phyloP scores from a whole-genome alignment of 2,888 invertebrate genomes.

The Tineola bisselliella region DNA sequence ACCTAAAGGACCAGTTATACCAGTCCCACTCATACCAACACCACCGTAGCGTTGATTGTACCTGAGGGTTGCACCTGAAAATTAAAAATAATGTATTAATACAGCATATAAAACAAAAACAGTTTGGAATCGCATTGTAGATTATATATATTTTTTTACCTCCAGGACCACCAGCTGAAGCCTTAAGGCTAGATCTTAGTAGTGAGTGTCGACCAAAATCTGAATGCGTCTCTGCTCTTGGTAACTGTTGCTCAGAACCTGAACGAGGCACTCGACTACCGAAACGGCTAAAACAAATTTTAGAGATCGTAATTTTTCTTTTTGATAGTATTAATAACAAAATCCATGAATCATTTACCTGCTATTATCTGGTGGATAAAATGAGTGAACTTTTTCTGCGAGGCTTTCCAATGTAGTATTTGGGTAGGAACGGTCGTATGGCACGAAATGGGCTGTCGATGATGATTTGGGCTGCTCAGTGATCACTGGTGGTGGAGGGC shows the following conservation, averaged over 20 bases:
- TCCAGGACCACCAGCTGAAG: slow-evolving; percentile 55
- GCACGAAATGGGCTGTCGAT: slow-evolving; percentile 82
- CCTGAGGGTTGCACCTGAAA: slow-evolving; percentile 65
- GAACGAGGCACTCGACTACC: slow-evolving; percentile 79
- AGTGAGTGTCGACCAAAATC: slow-evolving; percentile 87
- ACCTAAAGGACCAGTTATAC: slow-evolving; percentile 30
- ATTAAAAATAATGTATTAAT: neutral
- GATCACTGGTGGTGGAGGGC: slow-evolving; percentile 88
- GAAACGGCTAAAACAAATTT: slow-evolving; percentile 36
- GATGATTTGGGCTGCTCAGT: slow-evolving; percentile 89
- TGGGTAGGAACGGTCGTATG: slow-evolving; percentile 86
- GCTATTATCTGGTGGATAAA: slow-evolving; percentile 68
- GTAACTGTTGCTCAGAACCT: slow-evolving; percentile 91
- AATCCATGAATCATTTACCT: slow-evolving; percentile 28
- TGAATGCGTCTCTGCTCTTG: slow-evolving; percentile 82
- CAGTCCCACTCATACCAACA: slow-evolving; percentile 41
- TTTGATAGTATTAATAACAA: too few relatives aligned
- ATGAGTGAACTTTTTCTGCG: slow-evolving; percentile 92
- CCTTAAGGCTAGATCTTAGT: slow-evolving; percentile 82
- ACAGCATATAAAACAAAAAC: neutral
- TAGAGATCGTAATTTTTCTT: too few relatives aligned
- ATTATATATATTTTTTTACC: slow-evolving; percentile 3
- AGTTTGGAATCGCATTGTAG: neutral
- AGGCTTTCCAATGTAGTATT: slow-evolving; percentile 92
- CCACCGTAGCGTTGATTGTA: slow-evolving; percentile 72